Evolutionary conservation across 64 coral and sea anemone genomes (phyloP).

Genomic region (Montipora cactus): DNA sequence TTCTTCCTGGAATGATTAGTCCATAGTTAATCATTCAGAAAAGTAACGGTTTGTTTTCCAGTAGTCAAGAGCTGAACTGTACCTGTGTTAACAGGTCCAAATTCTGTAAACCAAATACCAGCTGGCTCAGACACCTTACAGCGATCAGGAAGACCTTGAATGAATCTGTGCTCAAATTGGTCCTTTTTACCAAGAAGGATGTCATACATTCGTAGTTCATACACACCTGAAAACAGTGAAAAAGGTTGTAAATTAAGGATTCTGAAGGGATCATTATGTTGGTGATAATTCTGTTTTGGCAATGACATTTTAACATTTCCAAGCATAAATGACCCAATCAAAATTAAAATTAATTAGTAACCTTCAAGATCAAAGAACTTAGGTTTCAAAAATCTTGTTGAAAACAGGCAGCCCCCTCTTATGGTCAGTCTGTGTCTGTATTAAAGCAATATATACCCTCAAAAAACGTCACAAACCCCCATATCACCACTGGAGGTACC

Average conservation of each 20-base stretch:
- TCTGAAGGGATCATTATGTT: no score
- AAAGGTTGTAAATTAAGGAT: neutral
- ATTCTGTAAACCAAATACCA: slow-evolving; percentile 75
- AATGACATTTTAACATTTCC: no score
- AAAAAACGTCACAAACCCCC: no score
- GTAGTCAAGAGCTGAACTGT: neutral
- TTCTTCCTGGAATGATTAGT: neutral
- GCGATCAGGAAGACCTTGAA: slow-evolving; percentile 62
- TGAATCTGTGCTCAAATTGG: slow-evolving; percentile 68
- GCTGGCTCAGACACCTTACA: slow-evolving; percentile 67
- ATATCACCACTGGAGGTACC: no score
- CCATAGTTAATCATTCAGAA: neutral
- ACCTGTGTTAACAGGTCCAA: slow-evolving; percentile 75
- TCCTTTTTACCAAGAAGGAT: slow-evolving; percentile 64
- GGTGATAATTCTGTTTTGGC: no score
- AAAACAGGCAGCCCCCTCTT: no score
- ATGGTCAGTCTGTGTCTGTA: no score
- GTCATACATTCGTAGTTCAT: slow-evolving; percentile 65
- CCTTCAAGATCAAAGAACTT: no score
- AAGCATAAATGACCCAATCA: no score
- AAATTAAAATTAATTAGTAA: no score
- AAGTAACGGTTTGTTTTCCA: neutral
- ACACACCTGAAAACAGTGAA: slow-evolving; percentile 49
- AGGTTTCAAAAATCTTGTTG: no score
- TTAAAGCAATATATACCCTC: no score